phyloP scores from a whole-genome alignment of 2,797 vertebrate species.

The Rhodeus uyekii region DNA sequence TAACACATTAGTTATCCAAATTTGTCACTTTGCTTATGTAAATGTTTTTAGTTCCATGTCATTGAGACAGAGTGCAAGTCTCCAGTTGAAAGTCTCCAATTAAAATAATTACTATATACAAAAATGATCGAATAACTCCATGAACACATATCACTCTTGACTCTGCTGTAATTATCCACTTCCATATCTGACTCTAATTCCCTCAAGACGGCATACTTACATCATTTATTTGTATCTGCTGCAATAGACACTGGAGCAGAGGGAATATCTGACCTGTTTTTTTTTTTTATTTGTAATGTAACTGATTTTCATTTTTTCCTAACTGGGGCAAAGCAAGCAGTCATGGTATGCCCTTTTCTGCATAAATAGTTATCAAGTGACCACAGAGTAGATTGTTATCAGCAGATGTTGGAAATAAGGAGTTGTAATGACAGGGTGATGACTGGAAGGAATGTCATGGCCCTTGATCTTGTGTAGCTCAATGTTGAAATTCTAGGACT shows the following conservation, averaged over 20 bases:
- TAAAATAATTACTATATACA: slow-evolving; percentile 1
- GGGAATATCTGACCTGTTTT: slow-evolving; percentile 29
- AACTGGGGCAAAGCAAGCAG: slow-evolving; percentile 17
- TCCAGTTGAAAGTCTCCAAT: neutral
- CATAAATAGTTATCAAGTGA: slow-evolving; percentile 40
- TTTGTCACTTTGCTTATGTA: neutral
- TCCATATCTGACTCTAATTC: slow-evolving; percentile 28
- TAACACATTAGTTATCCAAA: neutral
- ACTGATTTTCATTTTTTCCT: slow-evolving; percentile 25
- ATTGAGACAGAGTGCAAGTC: neutral
- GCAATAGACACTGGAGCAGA: slow-evolving; percentile 2
- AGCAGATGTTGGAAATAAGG: slow-evolving; percentile 68
- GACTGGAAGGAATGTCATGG: slow-evolving; percentile 68
- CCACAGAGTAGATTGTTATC: slow-evolving; percentile 61
- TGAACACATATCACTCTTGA: neutral
- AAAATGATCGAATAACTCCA: slow-evolving; percentile 16
- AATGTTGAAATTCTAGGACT: slow-evolving; percentile 51
- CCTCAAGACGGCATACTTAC: slow-evolving; percentile 38
- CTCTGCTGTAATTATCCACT: slow-evolving; percentile 12
- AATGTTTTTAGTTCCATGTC: neutral
- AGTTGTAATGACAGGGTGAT: slow-evolving; percentile 64
- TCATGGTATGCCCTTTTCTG: slow-evolving; percentile 47
- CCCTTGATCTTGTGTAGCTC: slow-evolving; percentile 58
- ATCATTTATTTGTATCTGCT: slow-evolving; percentile 36
- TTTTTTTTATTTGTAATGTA: slow-evolving; percentile 19